Base-by-base conservation (phyloP, 2,888 invertebrate species). In the Priapulus caudatus region DNA sequence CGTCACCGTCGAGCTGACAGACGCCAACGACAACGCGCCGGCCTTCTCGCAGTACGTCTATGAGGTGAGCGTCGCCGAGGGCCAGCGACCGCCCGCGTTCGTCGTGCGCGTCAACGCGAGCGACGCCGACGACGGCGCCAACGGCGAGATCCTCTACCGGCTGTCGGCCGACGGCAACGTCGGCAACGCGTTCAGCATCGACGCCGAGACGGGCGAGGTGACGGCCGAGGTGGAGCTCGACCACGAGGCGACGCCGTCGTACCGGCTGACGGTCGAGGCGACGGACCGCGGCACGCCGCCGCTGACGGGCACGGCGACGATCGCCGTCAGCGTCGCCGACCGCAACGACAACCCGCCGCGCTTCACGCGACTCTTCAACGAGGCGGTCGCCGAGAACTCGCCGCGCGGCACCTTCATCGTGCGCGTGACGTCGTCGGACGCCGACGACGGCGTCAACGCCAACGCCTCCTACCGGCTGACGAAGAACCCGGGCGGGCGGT, bases 301-400 rank as follows among this genome's bases (percentile, higher is more conserved):
- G 1, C 80, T 80, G 63, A 75, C 80, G 5, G 81, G 83, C 0
- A 79, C 80, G 58, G 79, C 81, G 2, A 78, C 79, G 61, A 77
- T 91, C 22, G 73, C 75, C 53, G 82, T 92, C 21, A 78, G 78
- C 60, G 82, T 95, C 4, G 86, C 87, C 64, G 74, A 74, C 58
- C 91, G 90, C 71, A 95, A 95, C 72, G 93, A 95, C 70, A 91
- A 93, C 69, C 89, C 91, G 3, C 93, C 93, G 0, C 77, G 86
- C 58, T 92, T 95, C 67, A 87, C 89, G 0, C 74, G 91, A 48
- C 74, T 91, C 1, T 93, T 91, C 68, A 89, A 88, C 65, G 87
- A 90, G 0, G 91, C 90, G 67, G 90, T 95, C 0, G 91, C 92
- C 0, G 95, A 95, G 75, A 92, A 93, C 71, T 84, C 89, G 0